Evolutionary conservation across 2,888 invertebrate species (phyloP).

Genomic region (Hyles lineata): DNA sequence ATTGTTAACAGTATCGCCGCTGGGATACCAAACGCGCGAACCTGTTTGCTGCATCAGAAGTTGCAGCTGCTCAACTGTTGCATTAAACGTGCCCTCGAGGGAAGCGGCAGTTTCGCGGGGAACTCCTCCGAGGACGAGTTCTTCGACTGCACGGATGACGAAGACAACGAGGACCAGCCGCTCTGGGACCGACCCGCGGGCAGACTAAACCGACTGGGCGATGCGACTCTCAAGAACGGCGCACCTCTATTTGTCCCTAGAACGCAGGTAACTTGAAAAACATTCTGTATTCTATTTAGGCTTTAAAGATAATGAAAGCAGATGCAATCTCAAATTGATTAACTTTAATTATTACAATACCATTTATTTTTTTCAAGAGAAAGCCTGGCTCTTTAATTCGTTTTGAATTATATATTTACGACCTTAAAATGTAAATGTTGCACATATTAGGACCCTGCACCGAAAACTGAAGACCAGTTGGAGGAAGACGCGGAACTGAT

Average conservation of each 20-base stretch:
- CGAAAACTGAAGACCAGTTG: slow-evolving; percentile 98
- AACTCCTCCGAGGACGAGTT: slow-evolving; percentile 88
- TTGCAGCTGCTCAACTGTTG: slow-evolving; percentile 94
- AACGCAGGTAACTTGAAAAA: slow-evolving; percentile 64
- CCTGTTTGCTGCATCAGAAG: slow-evolving; percentile 97
- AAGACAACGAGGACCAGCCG: slow-evolving; percentile 77
- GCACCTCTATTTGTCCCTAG: slow-evolving; percentile 74
- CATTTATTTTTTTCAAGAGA: not conserved
- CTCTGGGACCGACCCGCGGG: slow-evolving; percentile 74
- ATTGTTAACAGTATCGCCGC: slow-evolving; percentile 88
- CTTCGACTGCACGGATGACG: slow-evolving; percentile 89
- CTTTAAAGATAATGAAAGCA: not conserved
- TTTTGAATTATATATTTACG: not conserved
- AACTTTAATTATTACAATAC: too few species aligned
- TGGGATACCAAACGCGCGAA: slow-evolving; percentile 94
- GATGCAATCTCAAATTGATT: not conserved
- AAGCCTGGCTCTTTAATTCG: not conserved
- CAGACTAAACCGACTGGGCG: slow-evolving; percentile 66
- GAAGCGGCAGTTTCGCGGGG: slow-evolving; percentile 64
- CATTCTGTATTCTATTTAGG: not conserved
- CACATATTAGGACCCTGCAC: slow-evolving; percentile 92
- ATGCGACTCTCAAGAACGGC: slow-evolving; percentile 72
- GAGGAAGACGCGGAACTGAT: slow-evolving; percentile 97
- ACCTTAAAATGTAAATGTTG: slow-evolving; percentile 32
- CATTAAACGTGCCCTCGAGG: slow-evolving; percentile 85